phyloP scores from a whole-genome alignment of 2,797 vertebrate genomes.

The Rachycentron canadum region DNA sequence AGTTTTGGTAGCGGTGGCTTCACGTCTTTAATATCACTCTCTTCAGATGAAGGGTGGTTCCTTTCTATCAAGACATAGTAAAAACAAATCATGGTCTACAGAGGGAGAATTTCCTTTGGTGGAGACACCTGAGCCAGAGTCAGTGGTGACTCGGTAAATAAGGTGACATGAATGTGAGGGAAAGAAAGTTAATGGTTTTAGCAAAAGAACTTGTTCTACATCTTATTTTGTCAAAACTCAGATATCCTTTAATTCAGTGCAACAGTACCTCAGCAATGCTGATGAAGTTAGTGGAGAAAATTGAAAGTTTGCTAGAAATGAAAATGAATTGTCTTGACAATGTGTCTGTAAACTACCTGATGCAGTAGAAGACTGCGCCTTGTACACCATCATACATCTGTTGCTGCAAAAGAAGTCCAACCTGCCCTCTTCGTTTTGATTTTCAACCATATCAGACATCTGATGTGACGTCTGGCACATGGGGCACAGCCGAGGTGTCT shows the following conservation, averaged over 20 bases:
- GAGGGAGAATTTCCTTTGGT: neutral
- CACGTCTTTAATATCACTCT: neutral
- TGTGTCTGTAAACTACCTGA: conserved; percentile 77
- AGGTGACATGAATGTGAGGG: neutral
- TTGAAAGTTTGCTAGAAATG: no score
- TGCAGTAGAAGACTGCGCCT: conserved; percentile 87
- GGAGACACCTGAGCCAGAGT: neutral
- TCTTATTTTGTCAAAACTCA: neutral
- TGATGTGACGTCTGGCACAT: conserved; percentile 89
- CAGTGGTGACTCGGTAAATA: neutral
- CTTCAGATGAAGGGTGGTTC: neutral
- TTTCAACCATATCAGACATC: conserved; percentile 91
- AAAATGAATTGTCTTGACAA: neutral
- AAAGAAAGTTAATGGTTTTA: neutral
- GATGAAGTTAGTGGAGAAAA: neutral
- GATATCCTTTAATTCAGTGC: neutral
- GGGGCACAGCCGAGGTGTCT: conserved; percentile 87
- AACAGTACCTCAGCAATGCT: neutral
- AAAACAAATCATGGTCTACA: neutral
- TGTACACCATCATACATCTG: conserved; percentile 90
- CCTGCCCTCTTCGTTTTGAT: conserved; percentile 81
- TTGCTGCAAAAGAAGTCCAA: conserved; percentile 92
- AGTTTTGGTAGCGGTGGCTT: conserved; percentile 13
- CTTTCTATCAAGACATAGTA: conserved; percentile 12
- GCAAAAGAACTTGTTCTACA: neutral